Percentiles rank a stretch among this genome's conserved stretches.
Evolutionary conservation across 2,797 vertebrate genomes (phyloP).

Genomic region (Poeciliopsis infans): DNA sequence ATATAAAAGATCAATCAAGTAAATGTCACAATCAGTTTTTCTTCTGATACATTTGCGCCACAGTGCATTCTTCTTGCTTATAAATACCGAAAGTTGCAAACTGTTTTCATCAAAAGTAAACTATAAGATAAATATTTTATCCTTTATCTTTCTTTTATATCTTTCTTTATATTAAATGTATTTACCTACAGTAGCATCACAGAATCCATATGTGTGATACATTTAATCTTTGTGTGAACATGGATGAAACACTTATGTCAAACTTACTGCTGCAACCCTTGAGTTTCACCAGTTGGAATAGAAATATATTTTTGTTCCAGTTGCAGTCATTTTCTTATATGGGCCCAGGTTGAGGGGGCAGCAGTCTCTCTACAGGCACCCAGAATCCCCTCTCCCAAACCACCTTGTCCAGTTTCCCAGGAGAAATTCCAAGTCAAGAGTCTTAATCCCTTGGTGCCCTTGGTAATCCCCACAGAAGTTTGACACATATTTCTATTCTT

Average conservation of each 20-base stretch:
- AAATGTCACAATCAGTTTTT: constrained; percentile 44
- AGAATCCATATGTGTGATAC: neutral
- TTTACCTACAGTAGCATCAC: neutral
- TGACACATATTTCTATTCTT: neutral
- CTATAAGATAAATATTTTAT: neutral
- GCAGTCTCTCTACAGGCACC: neutral
- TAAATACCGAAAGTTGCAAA: too few relatives aligned
- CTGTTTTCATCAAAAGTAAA: neutral
- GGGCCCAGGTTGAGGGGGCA: too few relatives aligned
- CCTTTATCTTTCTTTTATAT: neutral
- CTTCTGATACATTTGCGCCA: constrained; percentile 30
- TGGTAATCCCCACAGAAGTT: too few relatives aligned
- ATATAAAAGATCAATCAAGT: constrained; percentile 47
- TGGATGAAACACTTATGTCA: neutral
- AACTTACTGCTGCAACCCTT: neutral
- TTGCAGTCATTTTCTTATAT: neutral
- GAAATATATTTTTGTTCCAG: neutral
- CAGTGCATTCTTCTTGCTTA: neutral
- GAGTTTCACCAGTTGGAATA: neutral
- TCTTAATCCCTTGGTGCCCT: neutral
- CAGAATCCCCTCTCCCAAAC: neutral
- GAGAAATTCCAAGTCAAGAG: neutral
- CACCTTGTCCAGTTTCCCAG: neutral
- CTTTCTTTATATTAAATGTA: neutral
- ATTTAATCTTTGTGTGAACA: neutral